These are phyloP conservation scores for Ciconia maguari DNA, from an alignment of 2,113 vertebrate genomes.

Conservation along the genomic window DNA sequence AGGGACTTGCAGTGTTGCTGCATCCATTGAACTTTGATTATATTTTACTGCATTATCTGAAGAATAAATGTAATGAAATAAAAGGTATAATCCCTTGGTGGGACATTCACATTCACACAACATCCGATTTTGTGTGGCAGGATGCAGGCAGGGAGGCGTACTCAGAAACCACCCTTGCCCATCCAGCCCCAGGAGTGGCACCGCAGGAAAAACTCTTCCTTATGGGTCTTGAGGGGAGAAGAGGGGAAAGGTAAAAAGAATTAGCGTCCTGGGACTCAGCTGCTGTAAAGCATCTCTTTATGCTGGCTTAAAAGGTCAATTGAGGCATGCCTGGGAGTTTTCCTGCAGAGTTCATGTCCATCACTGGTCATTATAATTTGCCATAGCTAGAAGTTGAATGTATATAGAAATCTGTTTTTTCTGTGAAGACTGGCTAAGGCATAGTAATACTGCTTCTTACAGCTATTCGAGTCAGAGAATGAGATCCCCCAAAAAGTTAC, in stretches of 20 bases:
- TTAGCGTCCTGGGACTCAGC: not conserved
- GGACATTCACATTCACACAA: not conserved
- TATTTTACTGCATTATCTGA: not conserved
- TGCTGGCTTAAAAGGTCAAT: not conserved
- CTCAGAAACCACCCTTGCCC: not conserved
- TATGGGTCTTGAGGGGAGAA: not conserved
- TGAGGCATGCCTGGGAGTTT: not conserved
- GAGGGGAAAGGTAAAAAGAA: not conserved
- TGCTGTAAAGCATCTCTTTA: not conserved
- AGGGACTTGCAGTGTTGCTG: not conserved
- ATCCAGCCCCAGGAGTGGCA: not conserved
- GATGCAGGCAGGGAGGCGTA: not conserved
- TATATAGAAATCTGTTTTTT: not conserved
- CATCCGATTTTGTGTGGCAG: not conserved
- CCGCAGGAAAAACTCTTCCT: not conserved
- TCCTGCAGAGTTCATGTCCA: not conserved
- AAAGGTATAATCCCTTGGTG: not conserved
- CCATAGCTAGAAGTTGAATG: not conserved
- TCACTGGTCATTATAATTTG: not conserved
- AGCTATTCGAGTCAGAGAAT: not conserved
- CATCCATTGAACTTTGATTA: not conserved
- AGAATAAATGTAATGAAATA: not conserved
- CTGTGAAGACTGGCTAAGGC: not conserved
- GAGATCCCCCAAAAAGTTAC: not conserved
- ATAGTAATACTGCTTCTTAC: not conserved